Evolutionary conservation across 1,140 invertebrate genomes (phyloP).

Genomic region (Drosophila pectinifera): DNA sequence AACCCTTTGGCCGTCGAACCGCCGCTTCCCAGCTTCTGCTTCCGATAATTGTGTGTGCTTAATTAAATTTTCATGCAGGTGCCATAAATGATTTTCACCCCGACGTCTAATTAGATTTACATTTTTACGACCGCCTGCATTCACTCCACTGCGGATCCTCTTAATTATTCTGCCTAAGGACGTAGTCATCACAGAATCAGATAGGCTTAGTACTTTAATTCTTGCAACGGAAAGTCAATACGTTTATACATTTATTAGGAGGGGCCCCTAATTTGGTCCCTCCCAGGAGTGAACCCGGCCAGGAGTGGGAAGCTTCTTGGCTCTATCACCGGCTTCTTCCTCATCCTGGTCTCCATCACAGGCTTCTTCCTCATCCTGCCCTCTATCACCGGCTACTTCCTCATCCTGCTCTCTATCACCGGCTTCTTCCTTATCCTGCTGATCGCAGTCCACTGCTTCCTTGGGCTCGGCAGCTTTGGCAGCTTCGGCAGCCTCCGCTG

Average conservation of each 20-base stretch:
- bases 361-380: too few species aligned
- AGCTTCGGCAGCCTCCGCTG: background rate
- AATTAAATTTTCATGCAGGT: conserved; percentile 83
- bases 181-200: background rate
- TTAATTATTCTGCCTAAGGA: conserved; percentile 21
- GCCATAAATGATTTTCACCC: conserved; percentile 76
- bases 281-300: conserved; percentile 56
- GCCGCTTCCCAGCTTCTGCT: conserved; percentile 5
- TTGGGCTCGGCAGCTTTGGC: conserved; percentile 1
- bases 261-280: conserved; percentile 5
- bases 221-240: background rate
- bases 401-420: too few species aligned
- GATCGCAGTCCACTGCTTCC: background rate
- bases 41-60: conserved; percentile 77
- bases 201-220: background rate
- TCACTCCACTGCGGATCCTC: conserved; percentile 3
- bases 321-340: too few species aligned
- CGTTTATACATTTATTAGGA: too few species aligned
- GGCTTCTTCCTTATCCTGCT: background rate
- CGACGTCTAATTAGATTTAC: conserved; percentile 75
- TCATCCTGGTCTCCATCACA: too few species aligned
- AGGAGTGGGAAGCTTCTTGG: conserved; percentile 30
- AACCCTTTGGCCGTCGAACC: conserved; percentile 15
- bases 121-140: conserved; percentile 54
- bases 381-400: too few species aligned